Percentiles rank a stretch among this genome's conserved stretches.
phyloP scores from a whole-genome alignment of 1,140 invertebrate genomes.

The Amphibalanus amphitrite region DNA sequence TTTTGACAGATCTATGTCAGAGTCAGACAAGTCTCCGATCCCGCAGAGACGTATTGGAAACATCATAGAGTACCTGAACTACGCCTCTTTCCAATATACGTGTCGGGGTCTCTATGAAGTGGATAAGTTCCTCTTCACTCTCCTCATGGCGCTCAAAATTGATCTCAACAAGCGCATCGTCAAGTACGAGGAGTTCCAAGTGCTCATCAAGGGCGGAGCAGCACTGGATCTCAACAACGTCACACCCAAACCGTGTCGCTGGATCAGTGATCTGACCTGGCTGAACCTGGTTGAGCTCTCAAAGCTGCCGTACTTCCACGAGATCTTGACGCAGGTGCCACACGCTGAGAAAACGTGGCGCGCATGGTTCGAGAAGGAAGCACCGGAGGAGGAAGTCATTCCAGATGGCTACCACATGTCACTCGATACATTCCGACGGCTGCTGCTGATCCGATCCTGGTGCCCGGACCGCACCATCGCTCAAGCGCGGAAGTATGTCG shows the following conservation, averaged over 20 bases:
- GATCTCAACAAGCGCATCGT: constrained; percentile 52
- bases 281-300: constrained; percentile 62
- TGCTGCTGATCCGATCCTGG: too few species aligned
- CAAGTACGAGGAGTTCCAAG: constrained; percentile 60
- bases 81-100: constrained; percentile 45
- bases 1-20: constrained; percentile 30
- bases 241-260: constrained; percentile 57
- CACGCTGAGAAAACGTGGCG: constrained; percentile 59
- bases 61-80: constrained; percentile 59
- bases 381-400: constrained; percentile 63
- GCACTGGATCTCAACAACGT: constrained; percentile 63
- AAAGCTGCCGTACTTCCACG: constrained; percentile 47
- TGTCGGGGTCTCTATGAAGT: constrained; percentile 61
- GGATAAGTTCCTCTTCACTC: constrained; percentile 66
- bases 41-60: constrained; percentile 48
- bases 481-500: constrained; percentile 29
- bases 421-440: constrained; percentile 36
- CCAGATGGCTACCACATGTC: constrained; percentile 49
- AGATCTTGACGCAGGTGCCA: constrained; percentile 26
- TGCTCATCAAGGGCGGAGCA: constrained; percentile 72
- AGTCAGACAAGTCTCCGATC: constrained; percentile 50
- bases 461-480: constrained; percentile 30
- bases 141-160: constrained; percentile 63
- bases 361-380: constrained; percentile 67
- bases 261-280: constrained; percentile 77